A percentile compares a stretch with the other conserved stretches of the same genome.
Evolutionary conservation across 2,888 invertebrate species (phyloP).

Genomic region (Lacanobia oleracea): DNA sequence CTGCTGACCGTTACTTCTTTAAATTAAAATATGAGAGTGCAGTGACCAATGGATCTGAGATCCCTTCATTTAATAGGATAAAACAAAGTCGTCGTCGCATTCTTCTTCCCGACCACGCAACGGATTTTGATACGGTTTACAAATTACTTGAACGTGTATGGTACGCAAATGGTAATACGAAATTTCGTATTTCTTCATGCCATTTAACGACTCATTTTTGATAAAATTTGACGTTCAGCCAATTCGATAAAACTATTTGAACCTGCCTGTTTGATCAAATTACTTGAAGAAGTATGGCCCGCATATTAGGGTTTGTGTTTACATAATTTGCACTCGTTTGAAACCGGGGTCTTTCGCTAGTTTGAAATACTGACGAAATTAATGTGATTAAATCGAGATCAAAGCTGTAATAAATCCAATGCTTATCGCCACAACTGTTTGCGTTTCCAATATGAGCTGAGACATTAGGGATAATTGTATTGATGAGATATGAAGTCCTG

Average conservation of each 20-base stretch:
- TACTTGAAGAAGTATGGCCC: no score
- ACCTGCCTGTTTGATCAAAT: no score
- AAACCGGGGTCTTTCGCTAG: background rate
- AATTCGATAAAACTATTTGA: no score
- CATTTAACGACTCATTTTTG: no score
- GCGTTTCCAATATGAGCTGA: slow-evolving; percentile 32
- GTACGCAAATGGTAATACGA: no score
- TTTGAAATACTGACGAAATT: slow-evolving; percentile 3
- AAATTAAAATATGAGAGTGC: background rate
- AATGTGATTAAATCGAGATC: slow-evolving; percentile 35
- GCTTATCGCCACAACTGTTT: slow-evolving; percentile 26
- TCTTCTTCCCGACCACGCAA: background rate
- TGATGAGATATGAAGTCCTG: slow-evolving; percentile 27
- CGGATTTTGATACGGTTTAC: background rate
- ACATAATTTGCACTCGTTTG: no score
- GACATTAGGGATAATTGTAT: slow-evolving; percentile 47
- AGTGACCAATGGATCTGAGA: background rate
- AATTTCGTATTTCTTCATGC: no score
- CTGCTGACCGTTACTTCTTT: no score
- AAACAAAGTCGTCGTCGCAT: background rate
- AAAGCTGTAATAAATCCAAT: slow-evolving; percentile 51
- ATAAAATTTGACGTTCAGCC: no score
- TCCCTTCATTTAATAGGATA: background rate
- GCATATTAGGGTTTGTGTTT: no score
- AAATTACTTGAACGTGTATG: no score